A percentile compares a stretch with the other conserved stretches of the same genome.
These are phyloP conservation scores for Apteryx owenii DNA, from an alignment of 2,113 vertebrate species.

Conservation along the genomic window DNA sequence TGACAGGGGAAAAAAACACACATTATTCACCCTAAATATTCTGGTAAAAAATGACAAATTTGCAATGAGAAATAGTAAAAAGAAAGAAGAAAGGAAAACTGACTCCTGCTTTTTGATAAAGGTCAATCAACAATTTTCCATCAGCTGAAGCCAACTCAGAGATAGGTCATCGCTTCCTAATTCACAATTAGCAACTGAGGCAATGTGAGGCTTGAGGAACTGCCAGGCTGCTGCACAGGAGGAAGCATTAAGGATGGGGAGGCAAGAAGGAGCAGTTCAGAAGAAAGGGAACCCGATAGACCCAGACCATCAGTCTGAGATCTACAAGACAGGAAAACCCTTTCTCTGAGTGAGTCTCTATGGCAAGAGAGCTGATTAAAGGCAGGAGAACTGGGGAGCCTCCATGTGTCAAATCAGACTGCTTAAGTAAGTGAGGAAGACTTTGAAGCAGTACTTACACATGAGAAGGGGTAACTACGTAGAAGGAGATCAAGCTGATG, in stretches of 20 bases:
- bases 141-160: neutral
- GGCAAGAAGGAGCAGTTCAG: neutral
- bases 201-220: neutral
- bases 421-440: neutral
- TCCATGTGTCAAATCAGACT: neutral
- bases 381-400: neutral
- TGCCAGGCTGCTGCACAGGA: neutral
- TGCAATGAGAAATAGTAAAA: neutral
- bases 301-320: neutral
- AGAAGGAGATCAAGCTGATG: neutral
- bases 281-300: neutral
- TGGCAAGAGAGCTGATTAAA: neutral
- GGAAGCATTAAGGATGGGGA: neutral
- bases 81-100: neutral
- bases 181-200: neutral
- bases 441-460: neutral
- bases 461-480: neutral
- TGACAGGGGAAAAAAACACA: neutral
- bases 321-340: neutral
- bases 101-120: neutral
- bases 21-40: neutral
- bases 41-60: neutral
- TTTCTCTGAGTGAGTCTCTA: neutral
- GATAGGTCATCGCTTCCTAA: neutral
- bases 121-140: neutral